Conservation (phyloP, 2,888 invertebrate species). For the Lithophane socia region DNA sequence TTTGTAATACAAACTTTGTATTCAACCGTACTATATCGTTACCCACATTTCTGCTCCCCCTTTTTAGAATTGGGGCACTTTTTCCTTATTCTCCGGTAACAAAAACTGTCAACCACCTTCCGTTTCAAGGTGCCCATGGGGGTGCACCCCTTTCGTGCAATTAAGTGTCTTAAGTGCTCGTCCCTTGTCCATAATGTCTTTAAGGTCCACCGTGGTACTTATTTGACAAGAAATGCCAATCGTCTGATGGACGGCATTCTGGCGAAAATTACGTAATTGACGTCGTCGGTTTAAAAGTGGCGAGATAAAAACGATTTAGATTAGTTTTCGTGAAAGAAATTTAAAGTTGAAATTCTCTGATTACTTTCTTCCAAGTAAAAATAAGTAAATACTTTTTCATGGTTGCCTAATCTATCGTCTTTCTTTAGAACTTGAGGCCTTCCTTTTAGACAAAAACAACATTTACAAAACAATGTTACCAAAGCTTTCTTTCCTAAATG, state of each 20-base stretch:
- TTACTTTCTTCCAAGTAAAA: not conserved
- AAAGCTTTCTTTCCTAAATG: not conserved
- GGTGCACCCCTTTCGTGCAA: constrained; percentile 56
- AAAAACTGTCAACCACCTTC: constrained; percentile 23
- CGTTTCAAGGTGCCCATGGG: constrained; percentile 29
- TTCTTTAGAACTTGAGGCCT: not conserved
- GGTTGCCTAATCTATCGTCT: not conserved
- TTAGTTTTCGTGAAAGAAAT: constrained; percentile 11
- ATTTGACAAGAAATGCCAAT: constrained; percentile 45
- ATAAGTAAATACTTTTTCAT: not conserved
- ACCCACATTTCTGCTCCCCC: not conserved
- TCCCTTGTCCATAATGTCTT: constrained; percentile 40
- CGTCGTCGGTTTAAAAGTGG: constrained; percentile 42
- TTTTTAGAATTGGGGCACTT: not conserved
- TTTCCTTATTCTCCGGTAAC: constrained; percentile 17
- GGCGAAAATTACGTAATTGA: constrained; percentile 39
- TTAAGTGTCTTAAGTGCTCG: constrained; percentile 56
- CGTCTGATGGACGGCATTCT: constrained; percentile 38
- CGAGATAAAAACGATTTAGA: constrained; percentile 20
- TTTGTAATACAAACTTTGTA: constrained; percentile 11
- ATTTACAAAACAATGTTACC: not conserved
- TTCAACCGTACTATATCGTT: constrained; percentile 1
- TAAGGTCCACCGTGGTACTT: constrained; percentile 26
- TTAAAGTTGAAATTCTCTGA: constrained; percentile 1
- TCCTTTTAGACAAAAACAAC: constrained; percentile 1